Conservation (phyloP, 2,797 vertebrate species). For the Dicrostonyx torquatus region DNA sequence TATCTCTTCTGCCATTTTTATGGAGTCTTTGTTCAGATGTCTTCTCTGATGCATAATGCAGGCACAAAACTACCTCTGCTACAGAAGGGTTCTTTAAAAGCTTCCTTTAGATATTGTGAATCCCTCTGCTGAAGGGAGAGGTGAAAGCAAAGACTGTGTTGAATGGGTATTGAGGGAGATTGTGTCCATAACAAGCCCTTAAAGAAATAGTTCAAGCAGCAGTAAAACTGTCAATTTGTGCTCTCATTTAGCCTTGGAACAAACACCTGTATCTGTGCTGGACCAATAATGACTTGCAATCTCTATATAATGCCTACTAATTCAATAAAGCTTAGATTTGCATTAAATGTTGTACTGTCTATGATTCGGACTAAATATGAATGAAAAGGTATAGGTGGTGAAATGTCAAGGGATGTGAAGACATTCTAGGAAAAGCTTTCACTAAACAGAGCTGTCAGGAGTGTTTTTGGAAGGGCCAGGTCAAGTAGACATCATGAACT, state of each 20-base stretch:
- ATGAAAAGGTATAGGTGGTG: background rate
- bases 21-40: constrained; percentile 60
- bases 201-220: constrained; percentile 60
- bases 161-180: constrained; percentile 61
- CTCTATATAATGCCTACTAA: constrained; percentile 73
- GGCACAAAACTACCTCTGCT: constrained; percentile 78
- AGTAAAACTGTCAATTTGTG: constrained; percentile 58
- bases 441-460: constrained; percentile 1
- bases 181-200: constrained; percentile 61
- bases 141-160: constrained; percentile 63
- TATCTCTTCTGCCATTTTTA: constrained; percentile 61
- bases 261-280: constrained; percentile 61
- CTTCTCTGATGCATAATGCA: constrained; percentile 69
- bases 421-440: constrained; percentile 33
- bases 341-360: constrained; percentile 54
- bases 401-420: constrained; percentile 23
- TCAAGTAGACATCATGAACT: background rate
- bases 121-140: constrained; percentile 57
- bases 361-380: constrained; percentile 37
- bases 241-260: constrained; percentile 64
- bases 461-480: constrained; percentile 18
- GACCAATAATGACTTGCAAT: constrained; percentile 71
- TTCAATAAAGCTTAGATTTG: constrained; percentile 76
- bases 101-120: constrained; percentile 59
- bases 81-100: constrained; percentile 68